Conservation (phyloP, 2,888 invertebrate species). For the Calliscelio sp. region DNA sequence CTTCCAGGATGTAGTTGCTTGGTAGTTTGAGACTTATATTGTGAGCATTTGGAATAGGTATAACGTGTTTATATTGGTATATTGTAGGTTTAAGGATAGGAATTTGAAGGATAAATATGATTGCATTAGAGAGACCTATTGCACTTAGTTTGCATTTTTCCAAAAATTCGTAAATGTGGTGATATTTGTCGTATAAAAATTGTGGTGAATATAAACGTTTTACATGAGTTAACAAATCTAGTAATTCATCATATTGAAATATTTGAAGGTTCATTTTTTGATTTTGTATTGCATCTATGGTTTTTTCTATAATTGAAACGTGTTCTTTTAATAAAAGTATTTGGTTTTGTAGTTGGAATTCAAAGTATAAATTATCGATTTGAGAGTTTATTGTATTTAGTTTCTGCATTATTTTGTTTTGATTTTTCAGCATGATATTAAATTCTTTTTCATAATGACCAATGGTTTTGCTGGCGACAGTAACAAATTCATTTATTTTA, state of each 20-base stretch:
- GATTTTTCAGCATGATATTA: conserved; percentile 2
- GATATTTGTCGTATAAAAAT: not conserved
- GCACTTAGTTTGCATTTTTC: conserved; percentile 16
- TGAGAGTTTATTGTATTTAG: not conserved
- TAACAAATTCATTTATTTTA: conserved; percentile 4
- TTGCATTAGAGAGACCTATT: conserved; percentile 10
- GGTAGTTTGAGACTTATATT: conserved; percentile 12
- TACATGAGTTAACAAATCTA: not conserved
- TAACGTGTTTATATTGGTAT: conserved; percentile 1
- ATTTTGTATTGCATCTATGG: not conserved
- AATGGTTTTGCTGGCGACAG: conserved; percentile 19
- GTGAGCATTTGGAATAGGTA: conserved; percentile 27
- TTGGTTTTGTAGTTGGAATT: conserved; percentile 26
- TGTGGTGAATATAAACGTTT: conserved; percentile 8
- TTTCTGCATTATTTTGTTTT: conserved; percentile 2
- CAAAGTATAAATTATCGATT: conserved; percentile 25
- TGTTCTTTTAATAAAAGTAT: conserved; percentile 17
- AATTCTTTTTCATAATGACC: conserved; percentile 14
- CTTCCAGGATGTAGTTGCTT: conserved; percentile 22
- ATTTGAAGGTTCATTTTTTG: not conserved
- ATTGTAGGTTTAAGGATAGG: not conserved
- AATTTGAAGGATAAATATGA: conserved; percentile 3
- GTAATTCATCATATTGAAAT: not conserved
- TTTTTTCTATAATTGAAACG: conserved; percentile 11
- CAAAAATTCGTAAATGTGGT: not conserved